phyloP scores from a whole-genome alignment of 1,140 invertebrate species.

The Ostrea edulis region DNA sequence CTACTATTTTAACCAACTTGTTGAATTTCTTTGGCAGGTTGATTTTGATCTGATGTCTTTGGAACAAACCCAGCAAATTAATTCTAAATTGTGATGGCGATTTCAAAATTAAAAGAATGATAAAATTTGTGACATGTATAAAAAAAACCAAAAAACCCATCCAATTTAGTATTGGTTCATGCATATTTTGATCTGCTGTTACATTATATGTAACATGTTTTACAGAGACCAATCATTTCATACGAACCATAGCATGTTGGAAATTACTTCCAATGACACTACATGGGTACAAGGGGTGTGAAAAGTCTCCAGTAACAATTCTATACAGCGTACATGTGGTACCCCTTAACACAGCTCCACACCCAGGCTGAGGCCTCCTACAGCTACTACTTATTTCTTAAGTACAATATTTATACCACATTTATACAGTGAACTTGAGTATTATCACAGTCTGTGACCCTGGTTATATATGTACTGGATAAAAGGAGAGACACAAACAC shows the following conservation, averaged over 20 bases:
- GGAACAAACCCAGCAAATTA: too few relatives aligned
- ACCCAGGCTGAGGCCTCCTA: neutral
- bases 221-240: neutral
- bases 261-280: neutral
- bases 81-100: too few relatives aligned
- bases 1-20: neutral
- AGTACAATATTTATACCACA: conserved; percentile 4
- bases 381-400: neutral
- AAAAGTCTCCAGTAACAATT: neutral
- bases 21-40: neutral
- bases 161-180: neutral
- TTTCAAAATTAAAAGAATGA: neutral
- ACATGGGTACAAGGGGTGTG: neutral
- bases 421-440: conserved; percentile 33
- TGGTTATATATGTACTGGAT: neutral
- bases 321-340: neutral
- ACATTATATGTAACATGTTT: neutral
- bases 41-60: neutral
- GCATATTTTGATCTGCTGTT: neutral
- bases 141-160: neutral
- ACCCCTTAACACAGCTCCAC: neutral
- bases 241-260: neutral
- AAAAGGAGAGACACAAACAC: neutral
- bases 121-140: neutral
- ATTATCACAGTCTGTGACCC: conserved; percentile 31